Conservation (phyloP, 2,113 vertebrate genomes). For the Jaculus jaculus region DNA sequence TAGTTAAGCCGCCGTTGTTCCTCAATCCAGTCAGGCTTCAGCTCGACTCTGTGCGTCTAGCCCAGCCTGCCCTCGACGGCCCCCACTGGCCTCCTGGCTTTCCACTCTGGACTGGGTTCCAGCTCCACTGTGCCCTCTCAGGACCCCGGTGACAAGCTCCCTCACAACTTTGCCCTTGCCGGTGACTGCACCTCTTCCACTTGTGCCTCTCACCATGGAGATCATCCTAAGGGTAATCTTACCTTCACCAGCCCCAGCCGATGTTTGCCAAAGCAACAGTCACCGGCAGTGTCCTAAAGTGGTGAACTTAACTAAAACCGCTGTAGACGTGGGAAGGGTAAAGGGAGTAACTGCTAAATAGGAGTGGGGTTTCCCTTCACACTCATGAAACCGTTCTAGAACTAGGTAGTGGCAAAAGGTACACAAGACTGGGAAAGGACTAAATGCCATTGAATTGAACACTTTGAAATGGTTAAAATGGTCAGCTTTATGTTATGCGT, state of each 20-base stretch:
- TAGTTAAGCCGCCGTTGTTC: background rate
- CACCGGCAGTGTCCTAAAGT: background rate
- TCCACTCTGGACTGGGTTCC: background rate
- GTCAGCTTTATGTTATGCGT: background rate
- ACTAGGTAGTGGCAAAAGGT: background rate
- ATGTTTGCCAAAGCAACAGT: background rate
- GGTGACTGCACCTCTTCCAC: background rate
- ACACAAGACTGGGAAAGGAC: background rate
- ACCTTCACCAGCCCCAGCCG: background rate
- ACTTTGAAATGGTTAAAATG: background rate
- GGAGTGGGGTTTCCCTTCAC: too few species aligned
- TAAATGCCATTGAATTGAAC: background rate
- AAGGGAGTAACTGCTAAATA: background rate
- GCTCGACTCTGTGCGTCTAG: background rate
- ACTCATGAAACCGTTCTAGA: background rate
- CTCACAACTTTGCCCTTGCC: background rate
- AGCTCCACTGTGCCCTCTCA: background rate
- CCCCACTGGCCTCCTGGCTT: background rate
- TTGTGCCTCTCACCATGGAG: too few species aligned
- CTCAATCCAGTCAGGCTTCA: background rate
- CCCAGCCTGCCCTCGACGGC: background rate
- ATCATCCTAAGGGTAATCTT: fast-evolving
- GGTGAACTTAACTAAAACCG: background rate
- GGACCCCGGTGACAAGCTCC: background rate
- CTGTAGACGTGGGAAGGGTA: background rate